These are phyloP conservation scores for Numida meleagris DNA, from an alignment of 2,113 vertebrate genomes.

Conservation along the genomic window DNA sequence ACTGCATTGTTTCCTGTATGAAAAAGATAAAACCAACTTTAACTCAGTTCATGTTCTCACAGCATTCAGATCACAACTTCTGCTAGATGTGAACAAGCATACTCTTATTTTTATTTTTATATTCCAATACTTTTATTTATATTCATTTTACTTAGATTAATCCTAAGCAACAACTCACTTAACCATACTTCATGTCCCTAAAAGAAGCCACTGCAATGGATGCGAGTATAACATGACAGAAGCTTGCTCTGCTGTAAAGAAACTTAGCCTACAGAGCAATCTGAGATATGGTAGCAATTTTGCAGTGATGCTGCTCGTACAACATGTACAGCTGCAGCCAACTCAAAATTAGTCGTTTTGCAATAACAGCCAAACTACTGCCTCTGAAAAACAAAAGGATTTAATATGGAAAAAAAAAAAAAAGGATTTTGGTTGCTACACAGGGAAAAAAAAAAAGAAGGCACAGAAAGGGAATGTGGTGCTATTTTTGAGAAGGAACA, in stretches of 20 bases:
- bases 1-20: background rate
- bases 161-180: background rate
- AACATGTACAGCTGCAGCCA: background rate
- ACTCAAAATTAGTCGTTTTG: background rate
- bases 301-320: background rate
- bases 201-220: background rate
- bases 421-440: background rate
- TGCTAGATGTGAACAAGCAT: background rate
- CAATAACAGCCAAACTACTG: background rate
- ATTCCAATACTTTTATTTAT: background rate
- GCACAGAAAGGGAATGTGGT: background rate
- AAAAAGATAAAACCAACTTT: background rate
- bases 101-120: background rate
- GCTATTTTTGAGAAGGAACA: background rate
- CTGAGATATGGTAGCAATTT: background rate
- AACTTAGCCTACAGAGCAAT: background rate
- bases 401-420: background rate
- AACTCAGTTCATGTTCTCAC: background rate
- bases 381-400: background rate
- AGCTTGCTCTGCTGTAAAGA: background rate
- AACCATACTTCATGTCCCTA: background rate
- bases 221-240: background rate
- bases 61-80: background rate
- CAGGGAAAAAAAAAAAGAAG: background rate
- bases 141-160: background rate